Percentiles rank a stretch among this genome's conserved stretches.
Evolutionary conservation across 1,140 invertebrate genomes (phyloP).

Genomic region (Acromyrmex echinatior): DNA sequence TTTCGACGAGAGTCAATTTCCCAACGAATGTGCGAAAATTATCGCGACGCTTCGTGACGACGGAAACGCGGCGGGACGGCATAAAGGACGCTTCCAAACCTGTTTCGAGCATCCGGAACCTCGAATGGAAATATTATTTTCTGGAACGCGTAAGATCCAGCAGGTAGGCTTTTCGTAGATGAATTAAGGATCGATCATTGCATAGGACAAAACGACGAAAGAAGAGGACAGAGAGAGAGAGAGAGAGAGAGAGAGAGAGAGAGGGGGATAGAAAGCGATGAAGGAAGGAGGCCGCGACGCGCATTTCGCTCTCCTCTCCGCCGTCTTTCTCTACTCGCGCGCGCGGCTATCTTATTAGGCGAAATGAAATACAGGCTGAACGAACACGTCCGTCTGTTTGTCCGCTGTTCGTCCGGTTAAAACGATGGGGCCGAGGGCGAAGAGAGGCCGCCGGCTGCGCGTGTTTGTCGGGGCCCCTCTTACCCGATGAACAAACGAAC

Average conservation of each 20-base stretch:
- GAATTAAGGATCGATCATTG: conserved; percentile 21
- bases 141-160: not conserved
- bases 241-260: not conserved
- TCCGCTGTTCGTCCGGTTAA: conserved; percentile 68
- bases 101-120: not conserved
- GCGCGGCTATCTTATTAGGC: conserved; percentile 67
- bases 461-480: conserved; percentile 72
- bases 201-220: not conserved
- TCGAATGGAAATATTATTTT: not conserved
- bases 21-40: not conserved
- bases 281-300: conserved; percentile 2
- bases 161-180: not conserved
- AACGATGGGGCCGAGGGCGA: conserved; percentile 68
- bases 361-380: conserved; percentile 74
- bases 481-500: conserved; percentile 29
- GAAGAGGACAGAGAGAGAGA: not conserved
- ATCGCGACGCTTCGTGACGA: not conserved
- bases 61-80: too few relatives aligned
- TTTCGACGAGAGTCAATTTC: not conserved
- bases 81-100: not conserved
- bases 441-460: conserved; percentile 67
- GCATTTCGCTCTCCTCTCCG: conserved; percentile 6
- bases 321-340: conserved; percentile 33
- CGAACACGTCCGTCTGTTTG: conserved; percentile 78
- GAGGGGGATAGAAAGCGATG: not conserved